Percentiles rank a stretch among this genome's conserved stretches.
Conservation (phyloP, 2,888 invertebrate genomes). For the Altica lythri region DNA sequence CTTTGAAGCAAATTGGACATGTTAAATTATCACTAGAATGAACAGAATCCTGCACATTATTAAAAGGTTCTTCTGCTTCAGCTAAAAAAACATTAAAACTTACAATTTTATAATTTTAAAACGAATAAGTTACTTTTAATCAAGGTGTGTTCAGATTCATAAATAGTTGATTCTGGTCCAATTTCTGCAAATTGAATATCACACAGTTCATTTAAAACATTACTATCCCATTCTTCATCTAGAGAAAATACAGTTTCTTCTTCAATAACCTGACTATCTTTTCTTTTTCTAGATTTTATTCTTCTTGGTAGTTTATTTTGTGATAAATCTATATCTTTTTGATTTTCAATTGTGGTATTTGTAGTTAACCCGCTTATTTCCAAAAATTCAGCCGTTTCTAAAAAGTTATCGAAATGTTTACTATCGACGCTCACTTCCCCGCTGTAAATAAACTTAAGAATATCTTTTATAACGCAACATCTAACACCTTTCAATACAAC, state of each 20-base stretch:
- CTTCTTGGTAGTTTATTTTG: conserved; percentile 17
- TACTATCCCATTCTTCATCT: conserved; percentile 20
- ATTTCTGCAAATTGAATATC: conserved; percentile 19
- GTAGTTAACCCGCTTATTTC: conserved; percentile 69
- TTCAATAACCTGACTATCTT: conserved; percentile 2
- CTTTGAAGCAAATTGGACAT: conserved; percentile 36
- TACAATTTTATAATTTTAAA: not conserved
- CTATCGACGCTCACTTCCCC: conserved; percentile 72
- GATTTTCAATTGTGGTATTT: conserved; percentile 23
- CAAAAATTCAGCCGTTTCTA: conserved; percentile 67
- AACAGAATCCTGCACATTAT: conserved; percentile 11
- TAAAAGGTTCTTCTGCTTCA: conserved; percentile 21
- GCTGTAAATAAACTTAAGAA: conserved; percentile 71
- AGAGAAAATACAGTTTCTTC: too few species aligned
- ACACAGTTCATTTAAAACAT: conserved; percentile 27
- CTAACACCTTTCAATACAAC: conserved; percentile 71
- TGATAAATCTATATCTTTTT: conserved; percentile 7
- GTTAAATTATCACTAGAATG: conserved; percentile 28
- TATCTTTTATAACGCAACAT: conserved; percentile 66
- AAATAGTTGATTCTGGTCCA: conserved; percentile 18
- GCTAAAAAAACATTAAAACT: too few species aligned
- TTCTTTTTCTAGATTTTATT: conserved; percentile 16
- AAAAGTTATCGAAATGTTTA: conserved; percentile 65
- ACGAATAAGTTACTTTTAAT: conserved; percentile 23
- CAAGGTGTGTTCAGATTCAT: conserved; percentile 10